Evolutionary conservation across 2,113 vertebrate genomes (phyloP).

Genomic region (Opisthocomus hoazin): DNA sequence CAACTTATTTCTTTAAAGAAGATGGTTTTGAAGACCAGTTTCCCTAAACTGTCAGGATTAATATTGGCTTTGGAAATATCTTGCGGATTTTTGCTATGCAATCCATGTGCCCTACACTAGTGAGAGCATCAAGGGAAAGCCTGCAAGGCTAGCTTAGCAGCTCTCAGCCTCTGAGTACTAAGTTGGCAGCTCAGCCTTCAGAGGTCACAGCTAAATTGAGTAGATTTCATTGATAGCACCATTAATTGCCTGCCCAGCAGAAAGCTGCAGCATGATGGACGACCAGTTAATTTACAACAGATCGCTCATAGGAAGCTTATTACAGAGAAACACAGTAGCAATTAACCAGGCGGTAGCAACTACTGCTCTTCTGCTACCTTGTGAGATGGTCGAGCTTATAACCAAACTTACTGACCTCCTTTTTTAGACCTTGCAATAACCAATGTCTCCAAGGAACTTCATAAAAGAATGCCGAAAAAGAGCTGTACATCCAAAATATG

Average conservation of each 20-base stretch:
- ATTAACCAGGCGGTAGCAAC: neutral
- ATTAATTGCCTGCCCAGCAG: neutral
- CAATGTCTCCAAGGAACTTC: neutral
- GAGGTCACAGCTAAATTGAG: neutral
- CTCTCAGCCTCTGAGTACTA: neutral
- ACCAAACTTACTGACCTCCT: neutral
- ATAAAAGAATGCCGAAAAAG: neutral
- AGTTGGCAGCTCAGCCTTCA: neutral
- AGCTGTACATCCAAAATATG: neutral
- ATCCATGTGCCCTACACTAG: fast-evolving
- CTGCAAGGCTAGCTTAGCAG: neutral
- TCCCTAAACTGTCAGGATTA: neutral
- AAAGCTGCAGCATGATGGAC: neutral
- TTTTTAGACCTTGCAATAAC: neutral
- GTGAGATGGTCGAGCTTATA: neutral
- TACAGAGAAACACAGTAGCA: neutral
- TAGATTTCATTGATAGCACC: neutral
- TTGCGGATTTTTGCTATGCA: fast-evolving
- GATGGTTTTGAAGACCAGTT: neutral
- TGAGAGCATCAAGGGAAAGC: neutral
- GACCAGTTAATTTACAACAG: neutral
- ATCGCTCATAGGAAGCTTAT: neutral
- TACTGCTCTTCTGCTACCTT: neutral
- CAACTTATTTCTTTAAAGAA: neutral
- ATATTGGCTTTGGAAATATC: neutral